Evolutionary conservation across 2,113 vertebrate genomes (phyloP).

Genomic region (Polypterus senegalus): DNA sequence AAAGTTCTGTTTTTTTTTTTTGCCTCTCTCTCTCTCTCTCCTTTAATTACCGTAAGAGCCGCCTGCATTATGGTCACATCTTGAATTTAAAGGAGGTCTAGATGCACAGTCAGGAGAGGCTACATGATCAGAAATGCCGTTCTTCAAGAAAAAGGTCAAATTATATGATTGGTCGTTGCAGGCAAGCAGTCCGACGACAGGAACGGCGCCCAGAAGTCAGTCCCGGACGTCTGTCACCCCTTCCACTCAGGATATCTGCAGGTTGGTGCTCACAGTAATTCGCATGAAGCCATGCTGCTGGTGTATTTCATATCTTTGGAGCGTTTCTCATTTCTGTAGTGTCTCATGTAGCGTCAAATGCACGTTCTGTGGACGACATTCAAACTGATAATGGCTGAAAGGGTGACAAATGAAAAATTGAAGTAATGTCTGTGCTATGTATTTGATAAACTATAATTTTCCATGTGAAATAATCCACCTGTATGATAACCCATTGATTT

Average conservation of each 20-base stretch:
- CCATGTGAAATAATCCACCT: background rate
- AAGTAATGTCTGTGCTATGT: too few relatives aligned
- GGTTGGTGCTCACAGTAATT: slow-evolving; percentile 46
- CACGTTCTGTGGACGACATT: too few relatives aligned
- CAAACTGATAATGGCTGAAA: too few relatives aligned
- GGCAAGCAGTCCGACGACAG: slow-evolving; percentile 79
- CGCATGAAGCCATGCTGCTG: too few relatives aligned
- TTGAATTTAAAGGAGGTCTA: background rate
- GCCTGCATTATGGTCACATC: too few relatives aligned
- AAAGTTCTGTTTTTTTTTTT: too few relatives aligned
- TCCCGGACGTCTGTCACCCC: slow-evolving; percentile 70
- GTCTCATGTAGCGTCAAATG: background rate
- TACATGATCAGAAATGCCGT: slow-evolving; percentile 57
- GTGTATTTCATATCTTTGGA: slow-evolving; percentile 10
- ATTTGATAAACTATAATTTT: too few relatives aligned
- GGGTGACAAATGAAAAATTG: too few relatives aligned
- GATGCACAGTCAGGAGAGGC: slow-evolving; percentile 9
- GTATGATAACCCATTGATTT: slow-evolving; percentile 6
- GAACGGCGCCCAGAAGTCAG: slow-evolving; percentile 56
- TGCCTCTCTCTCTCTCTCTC: too few relatives aligned
- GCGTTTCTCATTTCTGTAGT: slow-evolving; percentile 5
- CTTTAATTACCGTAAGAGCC: too few relatives aligned
- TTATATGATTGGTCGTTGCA: slow-evolving; percentile 67
- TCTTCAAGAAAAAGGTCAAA: slow-evolving; percentile 59
- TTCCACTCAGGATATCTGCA: slow-evolving; percentile 89